Percentiles rank a stretch among this genome's conserved stretches.
Evolutionary conservation across 2,888 invertebrate species (phyloP).

Genomic region (Philereme vetulata): DNA sequence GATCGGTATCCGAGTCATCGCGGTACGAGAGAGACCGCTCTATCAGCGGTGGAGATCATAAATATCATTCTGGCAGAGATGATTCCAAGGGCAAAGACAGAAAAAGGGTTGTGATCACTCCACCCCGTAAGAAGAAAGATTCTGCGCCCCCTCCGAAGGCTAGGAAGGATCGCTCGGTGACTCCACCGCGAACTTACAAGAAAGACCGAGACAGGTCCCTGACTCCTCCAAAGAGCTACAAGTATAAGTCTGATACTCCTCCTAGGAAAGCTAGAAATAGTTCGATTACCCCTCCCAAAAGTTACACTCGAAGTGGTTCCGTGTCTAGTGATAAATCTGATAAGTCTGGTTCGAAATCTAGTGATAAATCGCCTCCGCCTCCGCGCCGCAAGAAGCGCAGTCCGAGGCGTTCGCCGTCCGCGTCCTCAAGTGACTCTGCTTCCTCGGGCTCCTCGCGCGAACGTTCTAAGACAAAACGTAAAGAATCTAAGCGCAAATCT

Average conservation of each 20-base stretch:
- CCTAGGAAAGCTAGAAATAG: conserved; percentile 59
- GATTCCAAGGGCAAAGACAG: conserved; percentile 47
- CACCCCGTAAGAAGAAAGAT: conserved; percentile 46
- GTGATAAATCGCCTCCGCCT: conserved; percentile 60
- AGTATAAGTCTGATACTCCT: conserved; percentile 51
- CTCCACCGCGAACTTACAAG: conserved; percentile 57
- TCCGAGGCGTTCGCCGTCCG: conserved; percentile 33
- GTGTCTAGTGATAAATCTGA: conserved; percentile 61
- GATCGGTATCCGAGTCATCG: conserved; percentile 47
- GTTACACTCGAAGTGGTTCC: conserved; percentile 64
- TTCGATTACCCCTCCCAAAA: conserved; percentile 72
- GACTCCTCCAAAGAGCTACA: conserved; percentile 56
- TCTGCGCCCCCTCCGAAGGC: conserved; percentile 44
- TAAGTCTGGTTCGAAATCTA: conserved; percentile 39
- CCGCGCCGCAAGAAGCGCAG: conserved; percentile 50
- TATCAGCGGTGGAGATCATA: conserved; percentile 37
- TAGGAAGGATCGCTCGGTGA: conserved; percentile 57
- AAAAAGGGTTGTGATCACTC: conserved; percentile 49
- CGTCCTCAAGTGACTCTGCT: conserved; percentile 49
- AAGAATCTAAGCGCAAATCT: conserved; percentile 39
- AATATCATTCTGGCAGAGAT: conserved; percentile 54
- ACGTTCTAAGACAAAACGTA: conserved; percentile 53
- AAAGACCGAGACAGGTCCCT: conserved; percentile 48
- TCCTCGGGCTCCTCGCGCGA: conserved; percentile 51
- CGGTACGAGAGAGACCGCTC: conserved; percentile 29